phyloP scores from a whole-genome alignment of 2,113 vertebrate species.

The Pholis gunnellus region DNA sequence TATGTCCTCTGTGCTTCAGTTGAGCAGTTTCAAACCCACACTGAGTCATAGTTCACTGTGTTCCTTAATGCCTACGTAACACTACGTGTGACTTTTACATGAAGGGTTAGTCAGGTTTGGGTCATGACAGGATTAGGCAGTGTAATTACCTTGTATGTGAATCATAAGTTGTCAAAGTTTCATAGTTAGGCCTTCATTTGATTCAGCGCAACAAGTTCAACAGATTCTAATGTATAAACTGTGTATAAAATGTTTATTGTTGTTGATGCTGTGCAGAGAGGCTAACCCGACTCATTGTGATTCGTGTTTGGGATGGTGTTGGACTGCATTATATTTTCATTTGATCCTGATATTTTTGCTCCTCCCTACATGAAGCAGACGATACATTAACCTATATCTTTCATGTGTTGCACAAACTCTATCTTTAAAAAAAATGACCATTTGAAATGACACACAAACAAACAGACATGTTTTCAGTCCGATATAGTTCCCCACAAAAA shows the following conservation, averaged over 20 bases:
- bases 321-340: not conserved
- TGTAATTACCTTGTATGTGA: not conserved
- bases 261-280: not conserved
- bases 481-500: not conserved
- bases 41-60: conserved; percentile 58
- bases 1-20: conserved; percentile 19
- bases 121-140: not conserved
- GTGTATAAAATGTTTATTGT: not conserved
- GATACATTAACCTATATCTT: not conserved
- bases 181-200: not conserved
- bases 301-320: not conserved
- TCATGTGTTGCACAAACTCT: not conserved
- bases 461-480: not conserved
- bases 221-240: no score
- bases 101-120: conserved; percentile 1
- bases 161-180: conserved; percentile 1
- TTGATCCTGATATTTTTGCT: not conserved
- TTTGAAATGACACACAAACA: not conserved
- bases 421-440: not conserved
- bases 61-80: conserved; percentile 40
- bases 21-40: conserved; percentile 33
- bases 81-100: conserved; percentile 25
- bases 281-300: not conserved
- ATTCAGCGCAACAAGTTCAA: not conserved
- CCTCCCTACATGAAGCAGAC: not conserved